Evolutionary conservation across 2,797 vertebrate species (phyloP).

Genomic region (Lacerta bilineata): DNA sequence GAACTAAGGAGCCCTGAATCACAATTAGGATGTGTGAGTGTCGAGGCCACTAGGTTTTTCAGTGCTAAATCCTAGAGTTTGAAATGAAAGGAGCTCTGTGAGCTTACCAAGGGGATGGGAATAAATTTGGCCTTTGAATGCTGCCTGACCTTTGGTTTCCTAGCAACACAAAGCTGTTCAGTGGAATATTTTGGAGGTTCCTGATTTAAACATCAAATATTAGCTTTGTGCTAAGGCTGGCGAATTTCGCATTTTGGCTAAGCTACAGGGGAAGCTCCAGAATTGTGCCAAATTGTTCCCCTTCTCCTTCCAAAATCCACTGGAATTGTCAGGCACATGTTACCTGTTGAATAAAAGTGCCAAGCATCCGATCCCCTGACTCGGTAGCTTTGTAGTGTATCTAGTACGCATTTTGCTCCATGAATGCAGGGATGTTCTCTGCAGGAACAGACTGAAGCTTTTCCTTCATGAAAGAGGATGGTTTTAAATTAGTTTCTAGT

Average conservation of each 20-base stretch:
- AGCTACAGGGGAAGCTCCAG: conserved; percentile 38
- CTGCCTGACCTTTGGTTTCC: conserved; percentile 73
- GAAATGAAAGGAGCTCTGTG: conserved; percentile 53
- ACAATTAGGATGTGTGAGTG: fast-evolving
- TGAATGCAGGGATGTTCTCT: fast-evolving
- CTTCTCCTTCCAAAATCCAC: fast-evolving
- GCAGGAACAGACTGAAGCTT: background rate
- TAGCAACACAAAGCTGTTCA: conserved; percentile 73
- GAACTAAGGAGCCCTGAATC: background rate
- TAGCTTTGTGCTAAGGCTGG: conserved; percentile 66
- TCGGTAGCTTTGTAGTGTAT: conserved; percentile 25
- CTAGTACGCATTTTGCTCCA: background rate
- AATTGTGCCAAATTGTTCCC: conserved; percentile 5
- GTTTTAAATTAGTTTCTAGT: background rate
- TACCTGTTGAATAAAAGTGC: conserved; percentile 53
- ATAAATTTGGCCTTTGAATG: conserved; percentile 74
- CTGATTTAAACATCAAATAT: conserved; percentile 73
- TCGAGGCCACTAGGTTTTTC: fast-evolving
- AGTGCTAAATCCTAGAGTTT: background rate
- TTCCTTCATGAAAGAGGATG: background rate
- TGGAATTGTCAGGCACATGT: background rate
- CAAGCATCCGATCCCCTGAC: background rate
- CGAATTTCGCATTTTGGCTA: conserved; percentile 61
- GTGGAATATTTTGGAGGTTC: conserved; percentile 65
- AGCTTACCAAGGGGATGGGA: conserved; percentile 62